Base-by-base conservation (phyloP, 2,888 invertebrate genomes). In the Danaus chrysippus region DNA sequence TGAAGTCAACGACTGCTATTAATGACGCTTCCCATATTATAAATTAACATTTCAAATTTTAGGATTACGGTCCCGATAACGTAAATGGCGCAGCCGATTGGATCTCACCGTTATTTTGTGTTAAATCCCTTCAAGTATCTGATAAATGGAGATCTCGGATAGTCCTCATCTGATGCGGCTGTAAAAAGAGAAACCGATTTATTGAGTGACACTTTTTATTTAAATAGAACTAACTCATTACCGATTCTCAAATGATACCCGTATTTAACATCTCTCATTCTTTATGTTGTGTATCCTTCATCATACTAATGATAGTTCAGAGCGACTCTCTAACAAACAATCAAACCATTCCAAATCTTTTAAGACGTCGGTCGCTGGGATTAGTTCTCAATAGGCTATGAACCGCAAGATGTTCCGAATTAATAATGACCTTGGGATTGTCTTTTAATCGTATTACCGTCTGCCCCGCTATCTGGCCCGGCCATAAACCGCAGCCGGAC, bases 31-130 rank as follows among this genome's bases (percentile, higher is more conserved):
- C 42, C 58, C 70, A 66, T 64, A 65, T 68, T 68, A 69, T 65
- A 69, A 68, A 72, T 72, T 72, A 72, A 70, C 69, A 71, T 70
- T 71, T 72, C 68, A 70, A 71, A 72, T 70, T 71, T 70, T 58
- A 65, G 70, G 68, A 71, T 63, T 54, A 56, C 59, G 62, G 53
- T 64, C 53, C 12, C 59, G 64, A 66, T 66, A 66, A 55, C 64
- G 64, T 58, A 66, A 66, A 66, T 62, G 66, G 61, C 59, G 49
- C 64, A 64, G 66, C 64, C 66, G 59, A 66, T 66, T 66, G 66
- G 56, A 61, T 63, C 19, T 66, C 44, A 63, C 56, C 61, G 56
- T 63, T 64, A 65, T 63, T 65, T 61, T 58, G 56, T 63, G 56
- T 41, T 53, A 58, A 58, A 53, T n/a, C 60, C 60, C 58, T 59